phyloP scores from a whole-genome alignment of 2,113 vertebrate species.

The Junco hyemalis region DNA sequence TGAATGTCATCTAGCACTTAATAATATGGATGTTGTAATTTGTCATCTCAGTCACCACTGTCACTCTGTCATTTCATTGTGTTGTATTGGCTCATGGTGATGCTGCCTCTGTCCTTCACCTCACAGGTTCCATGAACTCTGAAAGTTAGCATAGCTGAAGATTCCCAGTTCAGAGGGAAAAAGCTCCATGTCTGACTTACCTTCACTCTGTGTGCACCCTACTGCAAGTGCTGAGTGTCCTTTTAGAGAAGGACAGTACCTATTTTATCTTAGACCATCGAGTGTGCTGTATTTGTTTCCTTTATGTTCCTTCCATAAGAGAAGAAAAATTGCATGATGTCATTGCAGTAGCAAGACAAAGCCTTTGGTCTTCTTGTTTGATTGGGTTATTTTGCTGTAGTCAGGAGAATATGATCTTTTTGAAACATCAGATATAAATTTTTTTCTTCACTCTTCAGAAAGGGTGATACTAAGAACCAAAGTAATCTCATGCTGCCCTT shows the following conservation, averaged over 20 bases:
- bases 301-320: background rate
- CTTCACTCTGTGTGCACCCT: background rate
- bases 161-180: background rate
- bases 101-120: constrained; percentile 1
- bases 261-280: background rate
- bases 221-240: background rate
- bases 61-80: constrained; percentile 68
- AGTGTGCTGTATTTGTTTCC: background rate
- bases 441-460: background rate
- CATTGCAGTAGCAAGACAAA: background rate
- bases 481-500: background rate
- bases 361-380: background rate
- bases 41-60: constrained; percentile 67
- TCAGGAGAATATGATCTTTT: background rate
- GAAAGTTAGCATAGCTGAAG: background rate
- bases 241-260: background rate
- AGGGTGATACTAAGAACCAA: background rate
- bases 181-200: background rate
- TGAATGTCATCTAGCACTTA: constrained; percentile 58
- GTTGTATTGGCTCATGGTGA: background rate
- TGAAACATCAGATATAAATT: background rate
- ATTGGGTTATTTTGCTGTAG: background rate
- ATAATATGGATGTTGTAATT: constrained; percentile 72
- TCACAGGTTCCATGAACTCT: background rate
- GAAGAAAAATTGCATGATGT: background rate